These are phyloP conservation scores for Tenualosa thibaudeaui DNA, from an alignment of 2,797 vertebrate genomes.

Conservation along the genomic window DNA sequence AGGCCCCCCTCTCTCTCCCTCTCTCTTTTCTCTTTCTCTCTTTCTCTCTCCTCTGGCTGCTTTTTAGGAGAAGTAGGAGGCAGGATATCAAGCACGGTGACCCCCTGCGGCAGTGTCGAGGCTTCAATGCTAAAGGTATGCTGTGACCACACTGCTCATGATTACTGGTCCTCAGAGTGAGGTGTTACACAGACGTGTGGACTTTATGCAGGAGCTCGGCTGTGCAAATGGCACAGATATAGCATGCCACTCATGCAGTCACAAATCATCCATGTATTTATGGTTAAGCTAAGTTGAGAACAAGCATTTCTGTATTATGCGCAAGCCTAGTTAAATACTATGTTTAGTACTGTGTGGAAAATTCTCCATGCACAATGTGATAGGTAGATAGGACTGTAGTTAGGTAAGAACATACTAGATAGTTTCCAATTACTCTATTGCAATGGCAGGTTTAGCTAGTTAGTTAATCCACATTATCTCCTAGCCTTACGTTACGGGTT, in stretches of 20 bases:
- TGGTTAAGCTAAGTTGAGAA: neutral
- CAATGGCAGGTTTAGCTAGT: neutral
- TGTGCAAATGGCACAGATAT: too few relatives aligned
- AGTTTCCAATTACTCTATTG: neutral
- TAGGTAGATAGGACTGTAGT: neutral
- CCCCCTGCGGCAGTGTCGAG: conserved; percentile 70
- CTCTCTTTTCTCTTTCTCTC: neutral
- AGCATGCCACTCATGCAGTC: neutral
- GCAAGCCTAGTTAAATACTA: neutral
- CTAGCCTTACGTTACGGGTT: too few relatives aligned
- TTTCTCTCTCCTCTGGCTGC: neutral
- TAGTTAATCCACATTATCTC: too few relatives aligned
- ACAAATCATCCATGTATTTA: neutral
- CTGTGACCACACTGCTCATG: neutral
- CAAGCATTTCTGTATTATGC: neutral
- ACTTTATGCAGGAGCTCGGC: neutral
- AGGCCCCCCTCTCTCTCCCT: neutral
- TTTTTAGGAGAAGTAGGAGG: conserved; percentile 68
- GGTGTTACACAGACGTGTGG: neutral
- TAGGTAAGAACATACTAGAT: neutral
- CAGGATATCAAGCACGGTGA: conserved; percentile 75
- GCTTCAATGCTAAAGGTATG: conserved; percentile 72
- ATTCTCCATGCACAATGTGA: neutral
- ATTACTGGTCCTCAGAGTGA: neutral
- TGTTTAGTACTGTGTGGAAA: neutral